Conservation (phyloP, 2,797 vertebrate species). For the Sebastiscus albofasciatus region DNA sequence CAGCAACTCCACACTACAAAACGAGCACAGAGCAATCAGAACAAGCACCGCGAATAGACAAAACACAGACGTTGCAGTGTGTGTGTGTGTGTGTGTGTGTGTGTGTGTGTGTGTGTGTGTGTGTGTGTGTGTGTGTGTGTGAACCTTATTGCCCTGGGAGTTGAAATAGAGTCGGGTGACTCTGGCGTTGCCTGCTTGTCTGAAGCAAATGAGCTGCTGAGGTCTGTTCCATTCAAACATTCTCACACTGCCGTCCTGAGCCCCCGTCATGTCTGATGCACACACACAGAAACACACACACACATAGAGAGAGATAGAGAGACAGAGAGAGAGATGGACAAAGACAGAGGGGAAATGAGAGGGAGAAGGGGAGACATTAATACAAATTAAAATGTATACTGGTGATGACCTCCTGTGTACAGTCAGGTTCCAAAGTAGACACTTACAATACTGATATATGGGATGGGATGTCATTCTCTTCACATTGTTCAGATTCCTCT, state of each 20-base stretch:
- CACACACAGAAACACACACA: conserved; percentile 40
- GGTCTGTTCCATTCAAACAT: conserved; percentile 99
- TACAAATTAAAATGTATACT: not conserved
- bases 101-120: conserved; percentile 1
- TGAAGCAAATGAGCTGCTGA: conserved; percentile 96
- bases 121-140: conserved; percentile 5
- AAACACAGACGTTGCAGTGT: conserved; percentile 8
- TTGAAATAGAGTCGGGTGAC: conserved; percentile 98
- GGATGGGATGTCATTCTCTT: conserved; percentile 99
- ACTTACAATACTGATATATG: conserved; percentile 98
- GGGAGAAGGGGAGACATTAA: not conserved
- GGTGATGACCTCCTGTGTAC: not conserved
- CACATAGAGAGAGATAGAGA: not conserved
- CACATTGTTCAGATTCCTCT: conserved; percentile 97
- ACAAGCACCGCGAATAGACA: conserved; percentile 18
- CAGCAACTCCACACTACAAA: conserved; percentile 94
- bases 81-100: not conserved
- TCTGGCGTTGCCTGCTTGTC: conserved; percentile 96
- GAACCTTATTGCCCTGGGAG: conserved; percentile 97
- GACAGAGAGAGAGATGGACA: not conserved
- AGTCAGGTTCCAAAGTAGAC: not conserved
- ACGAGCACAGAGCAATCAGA: conserved; percentile 24
- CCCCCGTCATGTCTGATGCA: conserved; percentile 92
- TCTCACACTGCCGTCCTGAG: conserved; percentile 96
- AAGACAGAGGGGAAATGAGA: not conserved